These are phyloP conservation scores for Alloscopus bannaensis DNA, from an alignment of 2,888 invertebrate genomes.

Conservation along the genomic window DNA sequence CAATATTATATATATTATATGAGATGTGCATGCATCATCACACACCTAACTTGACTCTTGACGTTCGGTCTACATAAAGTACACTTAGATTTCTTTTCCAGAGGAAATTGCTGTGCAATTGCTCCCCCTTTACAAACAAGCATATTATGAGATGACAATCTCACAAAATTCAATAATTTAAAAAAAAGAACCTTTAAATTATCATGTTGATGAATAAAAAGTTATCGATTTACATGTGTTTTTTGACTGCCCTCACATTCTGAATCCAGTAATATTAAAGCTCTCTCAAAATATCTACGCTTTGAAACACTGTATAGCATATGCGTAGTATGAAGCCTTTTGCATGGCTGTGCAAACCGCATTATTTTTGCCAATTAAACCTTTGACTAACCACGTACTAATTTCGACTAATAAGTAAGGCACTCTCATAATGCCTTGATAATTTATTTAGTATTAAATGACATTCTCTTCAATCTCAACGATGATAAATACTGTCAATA, in stretches of 20 bases:
- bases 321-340: neutral
- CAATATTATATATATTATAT: neutral
- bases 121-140: constrained; percentile 29
- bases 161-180: no score
- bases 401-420: constrained; percentile 4
- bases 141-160: constrained; percentile 4
- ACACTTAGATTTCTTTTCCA: constrained; percentile 7
- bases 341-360: constrained; percentile 12
- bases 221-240: neutral
- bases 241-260: neutral
- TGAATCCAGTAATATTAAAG: constrained; percentile 3
- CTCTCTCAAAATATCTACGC: neutral
- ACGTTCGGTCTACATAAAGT: constrained; percentile 47
- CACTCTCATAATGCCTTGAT: constrained; percentile 29
- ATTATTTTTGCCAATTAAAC: neutral
- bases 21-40: neutral
- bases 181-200: no score
- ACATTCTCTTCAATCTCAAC: constrained; percentile 14
- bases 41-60: constrained; percentile 10
- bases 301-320: neutral
- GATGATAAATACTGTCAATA: constrained; percentile 53
- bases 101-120: constrained; percentile 58
- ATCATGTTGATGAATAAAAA: constrained; percentile 25
- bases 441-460: constrained; percentile 38
- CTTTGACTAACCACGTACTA: no score